Percentiles rank a stretch among this genome's conserved stretches.
Evolutionary conservation across 2,888 invertebrate species (phyloP).

Genomic region (Athrips mouffetella): DNA sequence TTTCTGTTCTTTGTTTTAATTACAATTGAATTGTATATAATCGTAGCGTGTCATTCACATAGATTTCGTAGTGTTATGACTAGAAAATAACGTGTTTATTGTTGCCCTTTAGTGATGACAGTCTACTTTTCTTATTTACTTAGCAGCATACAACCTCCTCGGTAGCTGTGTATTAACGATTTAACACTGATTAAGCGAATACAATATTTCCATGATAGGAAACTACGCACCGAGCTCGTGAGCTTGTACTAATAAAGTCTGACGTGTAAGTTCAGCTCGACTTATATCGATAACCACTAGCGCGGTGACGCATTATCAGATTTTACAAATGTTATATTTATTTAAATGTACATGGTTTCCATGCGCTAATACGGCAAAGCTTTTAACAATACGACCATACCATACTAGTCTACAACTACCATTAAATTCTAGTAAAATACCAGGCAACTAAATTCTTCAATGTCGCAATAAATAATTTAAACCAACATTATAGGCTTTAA

Average conservation of each 20-base stretch:
- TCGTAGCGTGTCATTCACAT: background rate
- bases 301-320: conserved; percentile 22
- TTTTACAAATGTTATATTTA: conserved; percentile 15
- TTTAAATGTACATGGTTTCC: conserved; percentile 41
- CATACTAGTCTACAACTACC: conserved; percentile 50
- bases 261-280: conserved; percentile 8
- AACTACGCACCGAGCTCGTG: conserved; percentile 34
- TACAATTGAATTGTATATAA: conserved; percentile 4
- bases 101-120: background rate
- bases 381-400: conserved; percentile 58
- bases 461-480: conserved; percentile 60
- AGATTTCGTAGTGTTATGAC: conserved; percentile 10
- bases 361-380: conserved; percentile 61
- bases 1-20: background rate
- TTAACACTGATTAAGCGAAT: conserved; percentile 63
- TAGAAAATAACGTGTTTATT: conserved; percentile 8
- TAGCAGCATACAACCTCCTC: conserved; percentile 47
- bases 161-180: conserved; percentile 52
- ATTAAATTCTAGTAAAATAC: conserved; percentile 58
- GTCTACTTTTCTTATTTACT: background rate
- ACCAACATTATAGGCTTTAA: conserved; percentile 55
- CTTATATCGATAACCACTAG: background rate
- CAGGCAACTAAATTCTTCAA: conserved; percentile 61
- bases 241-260: conserved; percentile 24
- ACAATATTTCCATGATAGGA: conserved; percentile 35